Evolutionary conservation across 2,888 invertebrate species (phyloP).

Genomic region (Tetanocera ferruginea): DNA sequence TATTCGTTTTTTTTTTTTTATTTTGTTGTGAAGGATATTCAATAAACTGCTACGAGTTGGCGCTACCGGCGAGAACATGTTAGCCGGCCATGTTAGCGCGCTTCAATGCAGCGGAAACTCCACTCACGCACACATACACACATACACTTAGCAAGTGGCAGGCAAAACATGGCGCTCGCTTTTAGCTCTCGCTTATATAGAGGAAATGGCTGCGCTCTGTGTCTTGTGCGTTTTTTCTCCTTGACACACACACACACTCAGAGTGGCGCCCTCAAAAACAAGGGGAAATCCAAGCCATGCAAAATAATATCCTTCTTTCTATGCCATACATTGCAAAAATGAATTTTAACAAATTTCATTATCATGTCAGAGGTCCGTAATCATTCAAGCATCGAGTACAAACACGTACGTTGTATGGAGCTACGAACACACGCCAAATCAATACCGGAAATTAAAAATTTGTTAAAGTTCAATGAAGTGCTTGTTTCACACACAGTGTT

Average conservation of each 20-base stretch:
- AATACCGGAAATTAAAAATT: constrained; percentile 33
- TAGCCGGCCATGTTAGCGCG: constrained; percentile 25
- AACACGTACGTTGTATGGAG: constrained; percentile 36
- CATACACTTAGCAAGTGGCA: neutral
- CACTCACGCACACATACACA: neutral
- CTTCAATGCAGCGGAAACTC: neutral
- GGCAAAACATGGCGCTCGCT: constrained; percentile 13
- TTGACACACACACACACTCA: too few species aligned
- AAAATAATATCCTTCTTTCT: neutral
- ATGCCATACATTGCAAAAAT: neutral
- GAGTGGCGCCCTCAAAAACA: neutral
- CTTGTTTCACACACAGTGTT: neutral
- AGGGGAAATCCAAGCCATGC: constrained; percentile 4
- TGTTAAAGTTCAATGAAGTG: neutral
- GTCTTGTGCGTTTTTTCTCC: constrained; percentile 34
- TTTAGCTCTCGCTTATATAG: constrained; percentile 38
- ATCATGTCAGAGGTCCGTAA: constrained; percentile 66
- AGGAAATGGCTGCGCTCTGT: constrained; percentile 56
- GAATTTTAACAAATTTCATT: constrained; percentile 64
- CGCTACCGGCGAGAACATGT: neutral
- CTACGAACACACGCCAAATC: constrained; percentile 22
- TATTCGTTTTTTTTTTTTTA: too few species aligned
- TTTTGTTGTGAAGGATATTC: neutral
- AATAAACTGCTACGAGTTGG: neutral
- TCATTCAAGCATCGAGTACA: constrained; percentile 67